A percentile compares a stretch with the other conserved stretches of the same genome.
These are phyloP conservation scores for Zoanthus solanderi DNA, from an alignment of 92 coral and sea anemone genomes.

Conservation along the genomic window DNA sequence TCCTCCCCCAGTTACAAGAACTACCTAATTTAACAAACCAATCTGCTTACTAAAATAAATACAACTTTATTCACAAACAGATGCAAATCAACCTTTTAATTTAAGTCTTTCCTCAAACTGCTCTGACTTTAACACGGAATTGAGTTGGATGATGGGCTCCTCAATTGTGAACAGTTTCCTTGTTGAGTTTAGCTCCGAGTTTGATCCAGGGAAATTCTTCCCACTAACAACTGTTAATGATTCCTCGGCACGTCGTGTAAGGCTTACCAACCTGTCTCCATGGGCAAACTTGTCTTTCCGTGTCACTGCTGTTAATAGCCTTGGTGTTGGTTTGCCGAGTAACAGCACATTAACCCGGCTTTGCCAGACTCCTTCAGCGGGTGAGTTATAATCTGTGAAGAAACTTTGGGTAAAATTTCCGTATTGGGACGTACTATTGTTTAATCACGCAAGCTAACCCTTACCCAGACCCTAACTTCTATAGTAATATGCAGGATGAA, in stretches of 20 bases:
- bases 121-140: constrained; percentile 1
- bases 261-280: constrained; percentile 22
- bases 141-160: constrained; percentile 14
- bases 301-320: constrained; percentile 7
- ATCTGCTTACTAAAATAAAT: neutral
- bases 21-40: neutral
- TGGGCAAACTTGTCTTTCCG: constrained; percentile 42
- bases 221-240: constrained; percentile 14
- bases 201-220: constrained; percentile 2
- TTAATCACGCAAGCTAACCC: too few relatives aligned
- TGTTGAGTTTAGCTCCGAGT: constrained; percentile 37
- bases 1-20: too few relatives aligned
- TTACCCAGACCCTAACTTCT: too few relatives aligned
- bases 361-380: constrained; percentile 38
- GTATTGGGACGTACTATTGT: too few relatives aligned
- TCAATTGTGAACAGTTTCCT: constrained; percentile 5
- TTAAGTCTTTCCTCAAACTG: constrained; percentile 23
- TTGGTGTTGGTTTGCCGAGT: constrained; percentile 13
- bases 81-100: constrained; percentile 17
- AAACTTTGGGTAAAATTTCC: too few relatives aligned
- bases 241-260: constrained; percentile 23
- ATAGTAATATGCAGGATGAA: too few relatives aligned
- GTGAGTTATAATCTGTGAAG: neutral
- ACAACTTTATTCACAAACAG: neutral
- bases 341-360: neutral